Evolutionary conservation across 2,888 invertebrate species (phyloP), one percentile per base, ranked within the genome.

Genomic region (Malacosoma neustria): DNA sequence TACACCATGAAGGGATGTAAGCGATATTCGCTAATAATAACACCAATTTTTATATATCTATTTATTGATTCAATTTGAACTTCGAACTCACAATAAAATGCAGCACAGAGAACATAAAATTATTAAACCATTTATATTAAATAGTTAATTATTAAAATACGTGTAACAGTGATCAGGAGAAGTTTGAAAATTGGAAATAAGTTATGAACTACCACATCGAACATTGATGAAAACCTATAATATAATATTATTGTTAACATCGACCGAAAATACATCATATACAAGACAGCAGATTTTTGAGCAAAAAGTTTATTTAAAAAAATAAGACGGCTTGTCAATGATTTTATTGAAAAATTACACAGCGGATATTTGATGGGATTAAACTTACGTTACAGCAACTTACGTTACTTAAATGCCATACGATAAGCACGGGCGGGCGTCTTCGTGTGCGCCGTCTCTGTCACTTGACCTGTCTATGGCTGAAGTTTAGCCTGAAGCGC

Each of bases 1-100:
- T n/a, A n/a, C n/a, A n/a, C n/a, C n/a, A n/a, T n/a, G 30, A 12
- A 12, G 12, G 11, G 31, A 29, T 9, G 32, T 37, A 6, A 45
- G 45, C 48, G 49, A 40, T 36, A 5, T 30, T 34, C 57, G 63
- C 75, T 58, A 79, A 55, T 81, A 70, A 84, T 9, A 85, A 81
- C 72, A 70, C 73, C 50, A 68, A 75, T 81, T 65, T 76, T 75
- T 74, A 69, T 64, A 73, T 81, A 68, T 77, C 84, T 84, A 84
- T 85, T 85, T 85, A 85, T 84, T 84, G 81, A 85, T 82, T 84
- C 82, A 84, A 82, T 84, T 84, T 85, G 84, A 85, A 84, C 84
- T 82, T 84, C 68, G 77, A 84, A 84, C 82, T 84, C 82, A 84
- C 84, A 84, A 80, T 84, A 73, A 84, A 82, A 84, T 82, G 84